Conservation (phyloP, 2,888 invertebrate genomes). For the Andrena haemorrhoa region DNA sequence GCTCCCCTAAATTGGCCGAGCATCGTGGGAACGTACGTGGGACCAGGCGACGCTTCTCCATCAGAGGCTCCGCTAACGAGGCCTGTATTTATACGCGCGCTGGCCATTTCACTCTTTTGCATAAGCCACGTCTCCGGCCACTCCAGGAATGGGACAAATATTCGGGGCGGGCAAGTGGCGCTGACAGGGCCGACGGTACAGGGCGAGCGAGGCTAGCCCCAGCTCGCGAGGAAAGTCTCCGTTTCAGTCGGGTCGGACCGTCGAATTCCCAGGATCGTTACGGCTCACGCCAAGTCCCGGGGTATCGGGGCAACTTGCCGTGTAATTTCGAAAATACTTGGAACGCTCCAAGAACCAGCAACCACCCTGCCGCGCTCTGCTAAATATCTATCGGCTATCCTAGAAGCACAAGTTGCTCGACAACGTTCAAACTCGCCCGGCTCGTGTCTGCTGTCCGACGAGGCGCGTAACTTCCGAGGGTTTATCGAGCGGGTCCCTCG, state of each 20-base stretch:
- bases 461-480: conserved; percentile 44
- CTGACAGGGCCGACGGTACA: background rate
- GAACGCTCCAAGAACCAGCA: conserved; percentile 38
- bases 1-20: conserved; percentile 18
- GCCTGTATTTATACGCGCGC: conserved; percentile 42
- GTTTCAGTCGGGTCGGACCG: conserved; percentile 16
- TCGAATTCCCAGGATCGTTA: conserved; percentile 52
- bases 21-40: conserved; percentile 37
- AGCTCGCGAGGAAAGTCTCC: conserved; percentile 28
- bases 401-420: conserved; percentile 43
- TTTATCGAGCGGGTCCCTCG: conserved; percentile 42
- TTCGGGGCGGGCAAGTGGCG: background rate
- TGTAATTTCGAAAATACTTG: conserved; percentile 59
- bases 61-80: conserved; percentile 52
- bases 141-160: conserved; percentile 9
- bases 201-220: background rate
- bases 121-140: background rate
- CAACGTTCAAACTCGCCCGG: conserved; percentile 38
- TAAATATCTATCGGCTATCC: conserved; percentile 59
- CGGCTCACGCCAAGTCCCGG: conserved; percentile 42
- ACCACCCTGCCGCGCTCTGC: conserved; percentile 11
- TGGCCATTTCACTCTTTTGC: background rate
- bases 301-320: conserved; percentile 37
- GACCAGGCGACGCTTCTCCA: conserved; percentile 15
- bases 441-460: conserved; percentile 21